These are phyloP conservation scores for Pseudomyrmex sp. DNA, from an alignment of 1,140 invertebrate genomes.

Conservation along the genomic window DNA sequence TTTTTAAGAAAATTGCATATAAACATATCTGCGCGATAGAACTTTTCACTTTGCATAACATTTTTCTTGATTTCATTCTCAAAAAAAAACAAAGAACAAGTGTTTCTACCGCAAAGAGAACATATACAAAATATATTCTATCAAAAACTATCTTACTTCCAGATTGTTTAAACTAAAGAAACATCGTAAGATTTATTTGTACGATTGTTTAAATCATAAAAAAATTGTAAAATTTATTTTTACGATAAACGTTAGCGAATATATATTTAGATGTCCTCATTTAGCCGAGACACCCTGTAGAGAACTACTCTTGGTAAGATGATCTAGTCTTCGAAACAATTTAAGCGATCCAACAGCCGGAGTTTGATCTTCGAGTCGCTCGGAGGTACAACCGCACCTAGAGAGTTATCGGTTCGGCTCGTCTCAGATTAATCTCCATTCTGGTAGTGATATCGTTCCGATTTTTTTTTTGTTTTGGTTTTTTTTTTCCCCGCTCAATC, in stretches of 20 bases:
- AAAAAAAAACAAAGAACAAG: background rate
- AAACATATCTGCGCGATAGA: too few relatives aligned
- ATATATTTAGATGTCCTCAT: background rate
- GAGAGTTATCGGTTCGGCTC: slow-evolving; percentile 52
- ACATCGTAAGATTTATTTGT: background rate
- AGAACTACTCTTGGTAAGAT: background rate
- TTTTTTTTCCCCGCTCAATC: slow-evolving; percentile 25
- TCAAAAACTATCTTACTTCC: too few relatives aligned
- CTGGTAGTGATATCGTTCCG: slow-evolving; percentile 39
- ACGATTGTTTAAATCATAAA: background rate
- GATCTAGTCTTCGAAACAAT: slow-evolving; percentile 66
- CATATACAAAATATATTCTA: too few relatives aligned
- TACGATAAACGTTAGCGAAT: background rate
- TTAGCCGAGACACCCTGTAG: slow-evolving; percentile 39
- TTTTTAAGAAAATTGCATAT: background rate
- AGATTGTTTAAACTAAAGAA: background rate
- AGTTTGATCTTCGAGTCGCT: slow-evolving; percentile 27
- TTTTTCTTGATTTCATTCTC: too few relatives aligned
- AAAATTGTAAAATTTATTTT: background rate
- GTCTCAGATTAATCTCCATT: slow-evolving; percentile 63
- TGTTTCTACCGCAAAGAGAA: background rate
- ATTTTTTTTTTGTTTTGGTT: slow-evolving; percentile 30
- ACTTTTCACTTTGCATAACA: background rate
- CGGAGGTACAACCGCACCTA: slow-evolving; percentile 58
- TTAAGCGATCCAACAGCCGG: slow-evolving; percentile 36